A percentile compares a stretch with the other conserved stretches of the same genome.
Conservation (phyloP, 2,888 invertebrate genomes). For the Cactoblastis cactorum region DNA sequence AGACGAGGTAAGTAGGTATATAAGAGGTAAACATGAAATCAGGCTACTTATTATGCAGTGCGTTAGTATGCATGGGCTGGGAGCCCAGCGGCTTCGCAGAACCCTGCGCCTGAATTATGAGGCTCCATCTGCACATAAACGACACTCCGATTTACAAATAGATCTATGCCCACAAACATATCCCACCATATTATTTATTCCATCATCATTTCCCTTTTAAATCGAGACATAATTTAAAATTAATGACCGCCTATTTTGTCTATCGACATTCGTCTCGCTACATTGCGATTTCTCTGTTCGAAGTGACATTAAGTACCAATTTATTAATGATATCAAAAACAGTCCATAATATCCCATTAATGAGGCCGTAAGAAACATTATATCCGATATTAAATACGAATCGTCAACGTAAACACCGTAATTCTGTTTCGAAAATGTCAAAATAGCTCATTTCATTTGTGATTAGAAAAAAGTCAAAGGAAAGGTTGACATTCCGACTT, state of each 20-base stretch:
- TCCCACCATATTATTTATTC: slow-evolving; percentile 20
- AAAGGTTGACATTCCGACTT: slow-evolving; percentile 74
- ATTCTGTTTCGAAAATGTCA: slow-evolving; percentile 44
- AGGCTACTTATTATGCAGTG: slow-evolving; percentile 66
- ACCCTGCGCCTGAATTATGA: slow-evolving; percentile 53
- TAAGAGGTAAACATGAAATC: slow-evolving; percentile 55
- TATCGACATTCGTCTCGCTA: slow-evolving; percentile 14
- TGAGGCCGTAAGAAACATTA: slow-evolving; percentile 39
- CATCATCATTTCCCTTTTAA: slow-evolving; percentile 8
- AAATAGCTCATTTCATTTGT: slow-evolving; percentile 59
- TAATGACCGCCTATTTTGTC: slow-evolving; percentile 11
- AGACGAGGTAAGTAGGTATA: slow-evolving; percentile 11
- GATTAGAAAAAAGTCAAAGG: slow-evolving; percentile 47
- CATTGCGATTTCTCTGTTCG: slow-evolving; percentile 8
- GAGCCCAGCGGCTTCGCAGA: slow-evolving; percentile 37
- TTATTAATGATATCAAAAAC: slow-evolving; percentile 23
- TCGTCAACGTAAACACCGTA: slow-evolving; percentile 50
- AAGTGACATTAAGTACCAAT: slow-evolving; percentile 12
- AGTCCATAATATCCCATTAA: slow-evolving; percentile 37
- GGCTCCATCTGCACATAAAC: slow-evolving; percentile 52
- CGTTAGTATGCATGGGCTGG: slow-evolving; percentile 78
- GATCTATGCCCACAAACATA: slow-evolving; percentile 4
- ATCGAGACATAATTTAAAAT: slow-evolving; percentile 12
- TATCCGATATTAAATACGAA: slow-evolving; percentile 31
- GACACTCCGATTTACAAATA: slow-evolving; percentile 59